These are phyloP conservation scores for Ceuthmochares aereus DNA, from an alignment of 2,113 vertebrate species.

Conservation along the genomic window DNA sequence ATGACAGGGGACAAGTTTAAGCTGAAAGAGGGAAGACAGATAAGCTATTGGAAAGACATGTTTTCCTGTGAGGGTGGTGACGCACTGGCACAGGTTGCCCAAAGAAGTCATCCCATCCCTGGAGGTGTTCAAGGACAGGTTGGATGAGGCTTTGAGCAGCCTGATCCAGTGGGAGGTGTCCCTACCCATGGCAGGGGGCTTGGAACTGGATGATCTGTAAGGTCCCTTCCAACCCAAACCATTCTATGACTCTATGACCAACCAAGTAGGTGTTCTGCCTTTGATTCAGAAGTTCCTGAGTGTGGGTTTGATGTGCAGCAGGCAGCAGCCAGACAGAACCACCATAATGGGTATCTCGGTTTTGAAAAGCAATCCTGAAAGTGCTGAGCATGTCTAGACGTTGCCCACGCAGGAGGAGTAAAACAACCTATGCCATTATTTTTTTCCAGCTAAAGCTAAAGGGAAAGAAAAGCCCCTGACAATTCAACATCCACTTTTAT, in stretches of 20 bases:
- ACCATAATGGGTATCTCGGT: neutral
- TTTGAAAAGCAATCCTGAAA: neutral
- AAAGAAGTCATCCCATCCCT: too few relatives aligned
- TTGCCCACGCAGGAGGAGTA: fast-evolving
- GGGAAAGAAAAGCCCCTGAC: neutral
- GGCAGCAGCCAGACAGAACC: neutral
- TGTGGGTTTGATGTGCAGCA: neutral
- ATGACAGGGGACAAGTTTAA: too few relatives aligned
- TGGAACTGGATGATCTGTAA: too few relatives aligned
- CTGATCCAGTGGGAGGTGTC: too few relatives aligned
- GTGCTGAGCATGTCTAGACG: neutral
- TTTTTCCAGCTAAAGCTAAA: neutral
- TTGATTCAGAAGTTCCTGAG: neutral
- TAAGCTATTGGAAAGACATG: too few relatives aligned
- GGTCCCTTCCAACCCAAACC: too few relatives aligned
- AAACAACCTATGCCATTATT: neutral
- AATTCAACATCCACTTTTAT: neutral
- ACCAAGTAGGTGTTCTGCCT: neutral
- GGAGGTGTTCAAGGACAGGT: too few relatives aligned
- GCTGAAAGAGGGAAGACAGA: too few relatives aligned
- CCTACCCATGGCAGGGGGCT: too few relatives aligned
- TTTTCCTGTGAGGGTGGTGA: too few relatives aligned
- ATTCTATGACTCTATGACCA: neutral
- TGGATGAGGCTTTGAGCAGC: too few relatives aligned
- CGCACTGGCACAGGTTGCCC: too few relatives aligned